Percentiles rank a stretch among this genome's conserved stretches.
phyloP scores from a whole-genome alignment of 2,113 vertebrate genomes.

The Myodes glareolus region DNA sequence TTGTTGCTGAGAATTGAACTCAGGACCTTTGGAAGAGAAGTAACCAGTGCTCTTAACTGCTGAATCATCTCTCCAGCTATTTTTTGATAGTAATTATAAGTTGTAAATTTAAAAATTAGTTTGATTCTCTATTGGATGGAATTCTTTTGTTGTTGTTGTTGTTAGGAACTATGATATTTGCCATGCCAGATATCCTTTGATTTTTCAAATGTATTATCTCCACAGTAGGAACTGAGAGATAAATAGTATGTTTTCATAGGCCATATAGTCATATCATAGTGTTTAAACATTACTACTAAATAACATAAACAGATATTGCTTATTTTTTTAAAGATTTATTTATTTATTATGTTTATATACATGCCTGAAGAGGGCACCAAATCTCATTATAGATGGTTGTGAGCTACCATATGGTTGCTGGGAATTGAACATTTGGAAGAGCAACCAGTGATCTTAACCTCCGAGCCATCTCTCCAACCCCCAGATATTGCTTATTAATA shows the following conservation, averaged over 20 bases:
- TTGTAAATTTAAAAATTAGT: conserved; percentile 29
- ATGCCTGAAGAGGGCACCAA: no score
- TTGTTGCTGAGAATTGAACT: no score
- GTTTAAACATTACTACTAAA: neutral
- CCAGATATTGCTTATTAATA: neutral
- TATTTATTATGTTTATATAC: no score
- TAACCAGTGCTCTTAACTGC: no score
- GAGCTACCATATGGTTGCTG: no score
- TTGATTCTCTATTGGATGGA: neutral
- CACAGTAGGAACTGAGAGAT: conserved; percentile 14
- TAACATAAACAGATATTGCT: neutral
- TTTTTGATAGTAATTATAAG: neutral
- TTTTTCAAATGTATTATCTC: neutral
- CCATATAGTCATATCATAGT: neutral
- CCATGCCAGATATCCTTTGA: neutral
- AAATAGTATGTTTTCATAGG: conserved; percentile 18
- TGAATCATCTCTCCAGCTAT: no score
- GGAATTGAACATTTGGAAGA: no score
- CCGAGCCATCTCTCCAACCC: no score
- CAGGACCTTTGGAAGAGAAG: no score
- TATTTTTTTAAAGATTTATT: no score
- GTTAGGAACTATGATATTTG: neutral
- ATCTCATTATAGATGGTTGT: no score
- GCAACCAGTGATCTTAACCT: no score
- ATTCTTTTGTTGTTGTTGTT: neutral